A percentile compares a stretch with the other conserved stretches of the same genome.
phyloP scores from a whole-genome alignment of 2,797 vertebrate genomes.

The Podargus strigoides region DNA sequence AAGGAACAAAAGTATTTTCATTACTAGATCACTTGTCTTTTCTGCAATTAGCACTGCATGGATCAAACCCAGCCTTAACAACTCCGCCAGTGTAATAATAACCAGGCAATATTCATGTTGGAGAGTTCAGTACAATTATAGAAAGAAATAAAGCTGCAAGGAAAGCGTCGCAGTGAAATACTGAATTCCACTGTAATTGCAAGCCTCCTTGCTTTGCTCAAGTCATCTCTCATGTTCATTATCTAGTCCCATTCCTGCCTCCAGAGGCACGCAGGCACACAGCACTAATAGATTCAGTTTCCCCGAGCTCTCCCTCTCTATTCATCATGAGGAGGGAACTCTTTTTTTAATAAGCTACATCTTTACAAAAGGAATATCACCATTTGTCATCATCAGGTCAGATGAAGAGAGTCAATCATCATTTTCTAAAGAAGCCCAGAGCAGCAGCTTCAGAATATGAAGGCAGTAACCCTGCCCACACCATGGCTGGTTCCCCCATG shows the following conservation, averaged over 20 bases:
- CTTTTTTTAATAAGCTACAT: background rate
- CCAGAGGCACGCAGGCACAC: accelerated
- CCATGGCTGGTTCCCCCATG: background rate
- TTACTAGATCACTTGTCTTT: background rate
- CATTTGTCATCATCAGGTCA: background rate
- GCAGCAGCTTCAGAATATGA: background rate
- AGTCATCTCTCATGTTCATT: background rate
- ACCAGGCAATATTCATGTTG: background rate
- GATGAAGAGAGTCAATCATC: background rate
- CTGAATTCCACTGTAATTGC: background rate
- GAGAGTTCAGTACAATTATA: background rate
- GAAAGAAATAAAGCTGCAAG: background rate
- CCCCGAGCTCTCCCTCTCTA: background rate
- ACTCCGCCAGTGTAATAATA: background rate
- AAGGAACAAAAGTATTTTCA: background rate
- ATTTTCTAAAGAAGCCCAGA: background rate
- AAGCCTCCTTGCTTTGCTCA: background rate
- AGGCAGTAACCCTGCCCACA: background rate
- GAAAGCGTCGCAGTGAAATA: background rate
- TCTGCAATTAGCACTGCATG: background rate
- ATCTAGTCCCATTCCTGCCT: background rate
- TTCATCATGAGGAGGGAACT: background rate
- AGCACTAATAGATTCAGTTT: background rate
- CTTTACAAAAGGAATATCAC: background rate
- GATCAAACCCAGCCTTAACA: background rate